phyloP scores from a whole-genome alignment of 2,888 invertebrate species.

The Platycheirus rosarum region DNA sequence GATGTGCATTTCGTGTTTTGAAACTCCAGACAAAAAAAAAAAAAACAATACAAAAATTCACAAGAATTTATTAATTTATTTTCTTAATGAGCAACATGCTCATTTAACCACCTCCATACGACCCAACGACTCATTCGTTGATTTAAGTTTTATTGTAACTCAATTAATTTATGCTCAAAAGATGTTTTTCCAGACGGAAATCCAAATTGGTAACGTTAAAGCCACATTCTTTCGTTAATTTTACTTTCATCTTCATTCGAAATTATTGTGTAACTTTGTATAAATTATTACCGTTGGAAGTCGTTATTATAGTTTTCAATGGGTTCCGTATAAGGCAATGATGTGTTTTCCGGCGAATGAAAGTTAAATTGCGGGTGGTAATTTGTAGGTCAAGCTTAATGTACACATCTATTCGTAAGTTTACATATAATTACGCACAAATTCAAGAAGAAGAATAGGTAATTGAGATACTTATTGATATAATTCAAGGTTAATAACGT shows the following conservation, averaged over 20 bases:
- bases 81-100: too few species aligned
- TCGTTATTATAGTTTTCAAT: conserved; percentile 1
- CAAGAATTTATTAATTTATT: too few species aligned
- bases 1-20: too few species aligned
- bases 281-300: neutral
- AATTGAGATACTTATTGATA: too few species aligned
- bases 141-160: neutral
- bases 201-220: conserved; percentile 6
- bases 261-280: conserved; percentile 15
- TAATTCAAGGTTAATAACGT: too few species aligned
- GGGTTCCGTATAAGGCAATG: neutral
- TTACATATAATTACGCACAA: too few species aligned
- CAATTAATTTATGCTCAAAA: neutral
- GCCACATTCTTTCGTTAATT: neutral
- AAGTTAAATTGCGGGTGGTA: too few species aligned
- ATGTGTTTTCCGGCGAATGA: conserved; percentile 1
- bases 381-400: too few species aligned
- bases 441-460: too few species aligned
- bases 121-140: neutral
- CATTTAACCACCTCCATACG: neutral
- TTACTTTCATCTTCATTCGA: conserved; percentile 22
- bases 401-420: too few species aligned
- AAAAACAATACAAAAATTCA: too few species aligned
- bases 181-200: conserved; percentile 5
- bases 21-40: too few species aligned